phyloP scores from a whole-genome alignment of 2,888 invertebrate genomes.

The Ophion costatus region DNA sequence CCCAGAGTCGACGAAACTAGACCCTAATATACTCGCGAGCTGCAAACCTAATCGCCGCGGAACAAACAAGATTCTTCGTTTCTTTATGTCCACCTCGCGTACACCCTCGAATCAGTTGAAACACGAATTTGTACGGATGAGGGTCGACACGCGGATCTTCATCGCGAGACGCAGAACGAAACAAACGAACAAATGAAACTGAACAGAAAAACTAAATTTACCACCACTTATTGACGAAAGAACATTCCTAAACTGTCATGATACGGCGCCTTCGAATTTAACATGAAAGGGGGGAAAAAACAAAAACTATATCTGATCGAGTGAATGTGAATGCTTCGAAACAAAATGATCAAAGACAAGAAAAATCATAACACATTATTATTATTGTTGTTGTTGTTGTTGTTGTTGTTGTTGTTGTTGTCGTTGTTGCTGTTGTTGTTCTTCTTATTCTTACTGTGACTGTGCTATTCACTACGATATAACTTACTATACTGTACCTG shows the following conservation, averaged over 20 bases:
- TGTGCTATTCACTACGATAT: slow-evolving; percentile 70
- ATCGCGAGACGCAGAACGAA: background rate
- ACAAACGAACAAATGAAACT: background rate
- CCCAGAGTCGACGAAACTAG: slow-evolving; percentile 4
- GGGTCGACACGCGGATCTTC: background rate
- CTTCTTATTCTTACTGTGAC: slow-evolving; percentile 61
- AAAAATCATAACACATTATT: slow-evolving; percentile 71
- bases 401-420: slow-evolving; percentile 56
- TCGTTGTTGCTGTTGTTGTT: slow-evolving; percentile 65
- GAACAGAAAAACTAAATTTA: background rate
- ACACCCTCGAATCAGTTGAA: slow-evolving; percentile 2
- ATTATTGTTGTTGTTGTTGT: slow-evolving; percentile 74
- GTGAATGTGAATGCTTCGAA: slow-evolving; percentile 65
- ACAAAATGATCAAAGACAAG: slow-evolving; percentile 50
- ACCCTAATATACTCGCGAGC: background rate
- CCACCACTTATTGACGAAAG: slow-evolving; percentile 39
- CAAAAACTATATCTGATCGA: slow-evolving; percentile 58
- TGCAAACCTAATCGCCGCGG: slow-evolving; percentile 23
- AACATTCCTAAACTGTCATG: background rate
- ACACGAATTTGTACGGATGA: background rate
- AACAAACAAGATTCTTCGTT: background rate
- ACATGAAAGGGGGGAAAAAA: slow-evolving; percentile 17
- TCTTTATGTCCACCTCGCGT: background rate
- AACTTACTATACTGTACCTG: slow-evolving; percentile 68
- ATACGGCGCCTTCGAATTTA: background rate